Conservation (phyloP, 2,888 invertebrate genomes). For the Dasysyrphus albostriatus region DNA sequence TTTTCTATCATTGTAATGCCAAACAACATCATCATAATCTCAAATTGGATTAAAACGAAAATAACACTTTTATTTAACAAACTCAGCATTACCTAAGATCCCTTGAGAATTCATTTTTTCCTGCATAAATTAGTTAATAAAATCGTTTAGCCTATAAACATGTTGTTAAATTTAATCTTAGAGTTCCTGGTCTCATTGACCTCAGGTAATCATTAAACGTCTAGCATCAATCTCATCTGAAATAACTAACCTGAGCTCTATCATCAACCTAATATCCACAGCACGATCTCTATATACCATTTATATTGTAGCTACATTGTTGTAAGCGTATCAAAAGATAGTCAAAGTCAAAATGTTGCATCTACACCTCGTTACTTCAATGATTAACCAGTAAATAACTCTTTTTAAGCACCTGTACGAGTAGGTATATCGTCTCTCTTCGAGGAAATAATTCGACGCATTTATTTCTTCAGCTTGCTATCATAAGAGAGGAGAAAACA, state of each 20-base stretch:
- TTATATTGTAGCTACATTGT: slow-evolving; percentile 21
- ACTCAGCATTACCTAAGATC: no score
- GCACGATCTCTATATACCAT: slow-evolving; percentile 37
- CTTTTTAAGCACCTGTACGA: slow-evolving; percentile 57
- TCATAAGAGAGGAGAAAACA: not conserved
- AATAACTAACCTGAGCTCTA: slow-evolving; percentile 3
- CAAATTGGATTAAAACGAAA: no score
- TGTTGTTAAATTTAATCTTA: slow-evolving; percentile 16
- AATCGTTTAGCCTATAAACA: slow-evolving; percentile 21
- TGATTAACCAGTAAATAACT: slow-evolving; percentile 61
- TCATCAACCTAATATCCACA: slow-evolving; percentile 39
- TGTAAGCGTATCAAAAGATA: slow-evolving; percentile 11
- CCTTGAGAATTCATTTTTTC: not conserved
- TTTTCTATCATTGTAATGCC: no score
- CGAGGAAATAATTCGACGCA: slow-evolving; percentile 52
- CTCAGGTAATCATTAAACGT: not conserved
- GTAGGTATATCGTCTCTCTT: slow-evolving; percentile 25
- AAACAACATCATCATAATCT: no score
- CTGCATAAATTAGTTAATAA: not conserved
- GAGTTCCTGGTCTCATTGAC: slow-evolving; percentile 11
- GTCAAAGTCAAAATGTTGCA: slow-evolving; percentile 28
- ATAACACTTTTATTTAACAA: no score
- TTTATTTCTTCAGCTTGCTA: slow-evolving; percentile 28
- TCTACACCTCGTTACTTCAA: slow-evolving; percentile 57
- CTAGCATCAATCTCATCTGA: not conserved